Base-by-base conservation (phyloP, 1,140 invertebrate genomes). In the Coelopa frigida region DNA sequence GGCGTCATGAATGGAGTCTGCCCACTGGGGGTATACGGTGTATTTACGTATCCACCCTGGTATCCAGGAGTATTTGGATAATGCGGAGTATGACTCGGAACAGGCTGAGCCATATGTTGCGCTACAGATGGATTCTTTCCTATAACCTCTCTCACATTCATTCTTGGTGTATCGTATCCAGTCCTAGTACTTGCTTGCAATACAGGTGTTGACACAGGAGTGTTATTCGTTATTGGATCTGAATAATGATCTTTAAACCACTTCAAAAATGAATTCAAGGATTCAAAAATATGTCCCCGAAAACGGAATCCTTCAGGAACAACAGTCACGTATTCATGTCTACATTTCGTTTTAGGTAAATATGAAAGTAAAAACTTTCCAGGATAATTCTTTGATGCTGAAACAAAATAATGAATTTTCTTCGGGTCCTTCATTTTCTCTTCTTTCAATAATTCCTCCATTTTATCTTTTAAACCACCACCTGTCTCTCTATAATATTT, bases 171-270 rank as follows among this genome's bases (percentile, higher is more conserved):
- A 41, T 74, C 78, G 55, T 81, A 83, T 0, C 83, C 79, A 0
- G 84, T 78, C n/a, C 33, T 38, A 11, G 36, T 44, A 32, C 48
- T 21, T 50, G 75, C 73, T 53, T 77, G 73, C 2, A 70, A 68
- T 5, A 78, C 75, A 80, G 73, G 84, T 15, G 86, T 85, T 24
- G 53, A 59, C n/a, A 32, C 78, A 0, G 88, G 88, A 12, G 88
- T 90, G 29, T 71, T 71, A 37, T 79, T 79, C 10, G 89, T 89
- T 38, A 90, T 79, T 0, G 91, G 86, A 60, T 97, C 92, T 39
- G 89, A 74, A 74, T 94, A 98, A 64, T 99, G 93, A 69, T 94
- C 89, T 65, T 99, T 99, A 69, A 98, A 99, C 94, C 94, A 99
- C 41, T 87, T 81, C 52, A 99, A 80, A 7, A 98, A 63, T 2